Conservation (phyloP, 2,888 invertebrate species). For the Oasisia sp. region DNA sequence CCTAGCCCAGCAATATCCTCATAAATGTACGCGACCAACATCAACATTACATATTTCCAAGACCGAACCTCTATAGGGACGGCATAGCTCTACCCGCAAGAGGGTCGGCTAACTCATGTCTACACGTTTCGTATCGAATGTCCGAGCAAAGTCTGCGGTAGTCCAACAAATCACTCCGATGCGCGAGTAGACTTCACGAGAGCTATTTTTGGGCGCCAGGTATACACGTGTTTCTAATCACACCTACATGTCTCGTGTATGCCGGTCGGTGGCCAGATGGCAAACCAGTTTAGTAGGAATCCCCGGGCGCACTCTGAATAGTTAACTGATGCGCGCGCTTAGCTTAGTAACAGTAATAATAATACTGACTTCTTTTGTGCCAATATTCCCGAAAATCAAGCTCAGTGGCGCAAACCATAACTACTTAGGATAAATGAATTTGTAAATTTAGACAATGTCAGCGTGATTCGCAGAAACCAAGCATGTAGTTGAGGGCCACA, state of each 20-base stretch:
- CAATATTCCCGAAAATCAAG: too few species aligned
- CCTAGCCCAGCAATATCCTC: neutral
- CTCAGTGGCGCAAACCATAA: too few species aligned
- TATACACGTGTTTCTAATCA: neutral
- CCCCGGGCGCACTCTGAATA: neutral
- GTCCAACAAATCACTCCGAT: neutral
- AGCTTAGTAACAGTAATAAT: too few species aligned
- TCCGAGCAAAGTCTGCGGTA: neutral
- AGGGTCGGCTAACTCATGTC: neutral
- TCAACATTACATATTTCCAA: neutral
- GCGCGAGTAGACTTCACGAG: neutral
- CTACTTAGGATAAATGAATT: neutral
- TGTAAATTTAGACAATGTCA: neutral
- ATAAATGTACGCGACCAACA: neutral
- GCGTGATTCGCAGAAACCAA: neutral
- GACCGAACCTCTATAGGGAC: neutral
- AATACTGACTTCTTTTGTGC: too few species aligned
- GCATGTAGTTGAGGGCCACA: neutral
- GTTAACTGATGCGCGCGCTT: neutral
- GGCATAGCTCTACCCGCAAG: neutral
- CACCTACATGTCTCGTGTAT: neutral
- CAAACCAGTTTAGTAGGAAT: neutral
- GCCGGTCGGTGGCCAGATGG: neutral
- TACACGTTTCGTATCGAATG: neutral
- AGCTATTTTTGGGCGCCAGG: neutral